Evolutionary conservation across 2,797 vertebrate species (phyloP).

Genomic region (Leuciscus waleckii): DNA sequence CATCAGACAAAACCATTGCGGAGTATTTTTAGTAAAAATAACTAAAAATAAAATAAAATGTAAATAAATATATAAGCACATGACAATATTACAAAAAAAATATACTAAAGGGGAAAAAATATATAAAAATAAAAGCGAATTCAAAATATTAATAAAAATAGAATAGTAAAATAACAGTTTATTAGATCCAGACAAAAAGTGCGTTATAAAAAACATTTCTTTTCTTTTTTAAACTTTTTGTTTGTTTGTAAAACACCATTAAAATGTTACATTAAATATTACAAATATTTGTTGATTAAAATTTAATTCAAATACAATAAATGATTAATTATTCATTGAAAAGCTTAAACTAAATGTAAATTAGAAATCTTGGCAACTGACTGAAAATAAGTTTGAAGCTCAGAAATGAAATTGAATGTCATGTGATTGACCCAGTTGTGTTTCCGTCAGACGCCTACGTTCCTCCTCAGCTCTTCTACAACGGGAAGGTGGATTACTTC

Average conservation of each 20-base stretch:
- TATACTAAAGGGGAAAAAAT: neutral
- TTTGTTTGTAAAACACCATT: too few relatives aligned
- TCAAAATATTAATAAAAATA: neutral
- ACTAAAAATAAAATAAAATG: neutral
- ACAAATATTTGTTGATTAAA: neutral
- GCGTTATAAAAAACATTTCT: too few relatives aligned
- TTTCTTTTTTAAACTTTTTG: too few relatives aligned
- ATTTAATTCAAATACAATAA: too few relatives aligned
- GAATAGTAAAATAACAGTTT: neutral
- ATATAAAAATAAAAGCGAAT: neutral
- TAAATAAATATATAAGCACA: neutral
- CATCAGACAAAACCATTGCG: too few relatives aligned
- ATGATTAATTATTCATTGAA: neutral
- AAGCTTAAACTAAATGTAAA: too few relatives aligned
- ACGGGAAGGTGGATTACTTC: conserved; percentile 98
- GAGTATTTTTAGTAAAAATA: neutral
- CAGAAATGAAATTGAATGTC: too few relatives aligned
- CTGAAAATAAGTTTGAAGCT: neutral
- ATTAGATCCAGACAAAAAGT: neutral
- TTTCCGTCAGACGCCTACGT: conserved; percentile 86
- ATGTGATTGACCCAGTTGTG: neutral
- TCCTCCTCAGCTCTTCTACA: conserved; percentile 97
- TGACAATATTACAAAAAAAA: too few relatives aligned
- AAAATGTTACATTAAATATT: neutral
- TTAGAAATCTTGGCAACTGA: neutral